These are phyloP conservation scores for Pelobates cultripes DNA, from an alignment of 2,797 vertebrate genomes.

Conservation along the genomic window DNA sequence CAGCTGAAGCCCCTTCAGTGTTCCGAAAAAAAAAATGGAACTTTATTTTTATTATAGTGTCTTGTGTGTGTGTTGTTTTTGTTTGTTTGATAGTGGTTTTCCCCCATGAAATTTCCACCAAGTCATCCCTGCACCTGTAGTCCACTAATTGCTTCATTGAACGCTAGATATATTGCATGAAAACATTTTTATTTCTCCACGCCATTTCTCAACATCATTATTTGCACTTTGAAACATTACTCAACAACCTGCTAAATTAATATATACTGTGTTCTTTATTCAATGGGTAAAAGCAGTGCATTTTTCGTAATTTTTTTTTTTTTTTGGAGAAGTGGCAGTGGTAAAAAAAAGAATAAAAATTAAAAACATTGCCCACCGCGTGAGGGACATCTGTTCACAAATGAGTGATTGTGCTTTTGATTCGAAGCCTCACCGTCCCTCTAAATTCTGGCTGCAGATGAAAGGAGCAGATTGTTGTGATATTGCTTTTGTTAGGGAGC, in stretches of 20 bases:
- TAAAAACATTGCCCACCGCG: conserved; percentile 57
- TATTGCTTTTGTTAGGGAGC: conserved; percentile 66
- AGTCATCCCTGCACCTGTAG: conserved; percentile 39
- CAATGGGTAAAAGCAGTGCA: conserved; percentile 65
- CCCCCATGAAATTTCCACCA: conserved; percentile 9
- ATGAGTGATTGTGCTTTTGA: conserved; percentile 77
- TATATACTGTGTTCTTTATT: conserved; percentile 69
- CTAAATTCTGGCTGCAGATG: conserved; percentile 73
- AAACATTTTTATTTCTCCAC: conserved; percentile 67
- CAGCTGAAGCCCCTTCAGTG: background rate
- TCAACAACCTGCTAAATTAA: conserved; percentile 73
- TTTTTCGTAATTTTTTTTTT: conserved; percentile 61
- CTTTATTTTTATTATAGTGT: conserved; percentile 38
- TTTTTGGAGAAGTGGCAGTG: background rate
- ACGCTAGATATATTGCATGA: conserved; percentile 54
- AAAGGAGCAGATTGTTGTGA: conserved; percentile 76
- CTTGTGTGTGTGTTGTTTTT: background rate
- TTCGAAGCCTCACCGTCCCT: conserved; percentile 72
- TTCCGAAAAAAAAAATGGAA: conserved; percentile 35
- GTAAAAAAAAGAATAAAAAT: background rate
- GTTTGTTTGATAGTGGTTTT: background rate
- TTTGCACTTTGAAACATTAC: conserved; percentile 67
- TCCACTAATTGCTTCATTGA: conserved; percentile 46
- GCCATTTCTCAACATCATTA: conserved; percentile 63
- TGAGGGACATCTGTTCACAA: conserved; percentile 77